Conservation (phyloP, 2,113 vertebrate genomes). For the Emydura subglobosa region DNA sequence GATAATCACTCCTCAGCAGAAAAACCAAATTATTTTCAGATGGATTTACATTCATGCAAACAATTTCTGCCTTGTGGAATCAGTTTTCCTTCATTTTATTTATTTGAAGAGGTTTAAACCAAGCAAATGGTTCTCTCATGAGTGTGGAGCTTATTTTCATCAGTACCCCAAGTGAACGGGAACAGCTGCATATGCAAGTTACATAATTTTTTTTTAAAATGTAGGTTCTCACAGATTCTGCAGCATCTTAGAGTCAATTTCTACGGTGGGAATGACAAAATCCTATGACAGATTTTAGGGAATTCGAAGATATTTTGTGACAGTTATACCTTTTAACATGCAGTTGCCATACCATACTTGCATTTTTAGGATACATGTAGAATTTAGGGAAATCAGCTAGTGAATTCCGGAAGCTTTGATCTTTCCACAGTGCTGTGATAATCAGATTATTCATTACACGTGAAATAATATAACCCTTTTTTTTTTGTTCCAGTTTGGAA, state of each 20-base stretch:
- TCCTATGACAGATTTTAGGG: background rate
- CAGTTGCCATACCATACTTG: background rate
- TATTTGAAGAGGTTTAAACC: slow-evolving; percentile 39
- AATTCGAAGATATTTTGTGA: background rate
- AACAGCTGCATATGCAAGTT: background rate
- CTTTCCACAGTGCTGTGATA: background rate
- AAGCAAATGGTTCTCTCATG: background rate
- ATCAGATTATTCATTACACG: background rate
- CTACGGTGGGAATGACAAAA: background rate
- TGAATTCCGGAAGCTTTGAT: background rate
- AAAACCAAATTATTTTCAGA: slow-evolving; percentile 54
- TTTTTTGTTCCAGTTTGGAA: background rate
- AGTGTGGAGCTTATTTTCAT: slow-evolving; percentile 20
- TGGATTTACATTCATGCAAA: slow-evolving; percentile 33
- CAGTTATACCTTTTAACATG: background rate
- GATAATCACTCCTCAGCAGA: slow-evolving; percentile 59
- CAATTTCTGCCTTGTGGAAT: background rate
- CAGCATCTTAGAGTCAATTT: slow-evolving; percentile 11
- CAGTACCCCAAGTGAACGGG: background rate
- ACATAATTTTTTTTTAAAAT: background rate
- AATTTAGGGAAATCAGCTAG: background rate
- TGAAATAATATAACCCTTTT: background rate
- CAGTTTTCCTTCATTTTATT: slow-evolving; percentile 14
- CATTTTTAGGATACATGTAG: background rate
- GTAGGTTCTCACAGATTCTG: background rate